phyloP scores from a whole-genome alignment of 2,113 vertebrate species.

The Bagarius yarrelli region DNA sequence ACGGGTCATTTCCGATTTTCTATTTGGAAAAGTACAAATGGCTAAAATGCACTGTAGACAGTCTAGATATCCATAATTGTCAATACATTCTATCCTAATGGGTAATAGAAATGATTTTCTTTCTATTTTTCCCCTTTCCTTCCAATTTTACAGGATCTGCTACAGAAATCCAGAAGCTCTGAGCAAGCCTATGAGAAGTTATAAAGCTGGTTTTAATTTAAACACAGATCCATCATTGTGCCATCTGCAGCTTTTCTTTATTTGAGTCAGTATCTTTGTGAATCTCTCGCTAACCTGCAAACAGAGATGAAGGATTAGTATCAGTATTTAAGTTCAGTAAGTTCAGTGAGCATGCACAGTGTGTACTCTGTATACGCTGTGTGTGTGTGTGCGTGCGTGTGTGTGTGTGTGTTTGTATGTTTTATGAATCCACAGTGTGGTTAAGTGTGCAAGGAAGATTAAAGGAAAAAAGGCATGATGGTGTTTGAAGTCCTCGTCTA shows the following conservation, averaged over 20 bases:
- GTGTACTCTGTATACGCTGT: background rate
- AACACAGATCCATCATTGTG: constrained; percentile 14
- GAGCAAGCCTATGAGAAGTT: background rate
- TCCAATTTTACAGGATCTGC: background rate
- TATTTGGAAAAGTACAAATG: background rate
- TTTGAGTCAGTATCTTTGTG: background rate
- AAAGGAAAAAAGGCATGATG: constrained; percentile 43
- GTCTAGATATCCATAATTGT: constrained; percentile 3
- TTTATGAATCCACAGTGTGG: constrained; percentile 34
- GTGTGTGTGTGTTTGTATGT: constrained; percentile 3
- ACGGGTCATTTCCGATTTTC: background rate
- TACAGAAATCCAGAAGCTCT: background rate
- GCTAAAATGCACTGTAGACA: background rate
- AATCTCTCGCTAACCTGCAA: constrained; percentile 4
- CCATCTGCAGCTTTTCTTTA: background rate
- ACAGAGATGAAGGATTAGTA: constrained; percentile 15
- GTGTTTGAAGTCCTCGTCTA: constrained; percentile 35
- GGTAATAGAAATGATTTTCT: background rate
- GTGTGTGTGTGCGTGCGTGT: constrained; percentile 22
- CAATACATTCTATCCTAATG: background rate
- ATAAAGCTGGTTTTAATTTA: constrained; percentile 23
- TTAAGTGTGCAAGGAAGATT: constrained; percentile 46
- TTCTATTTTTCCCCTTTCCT: background rate
- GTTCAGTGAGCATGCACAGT: background rate
- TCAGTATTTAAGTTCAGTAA: constrained; percentile 11